These are phyloP conservation scores for Trogon surrucura DNA, from an alignment of 2,113 vertebrate genomes.

Conservation along the genomic window DNA sequence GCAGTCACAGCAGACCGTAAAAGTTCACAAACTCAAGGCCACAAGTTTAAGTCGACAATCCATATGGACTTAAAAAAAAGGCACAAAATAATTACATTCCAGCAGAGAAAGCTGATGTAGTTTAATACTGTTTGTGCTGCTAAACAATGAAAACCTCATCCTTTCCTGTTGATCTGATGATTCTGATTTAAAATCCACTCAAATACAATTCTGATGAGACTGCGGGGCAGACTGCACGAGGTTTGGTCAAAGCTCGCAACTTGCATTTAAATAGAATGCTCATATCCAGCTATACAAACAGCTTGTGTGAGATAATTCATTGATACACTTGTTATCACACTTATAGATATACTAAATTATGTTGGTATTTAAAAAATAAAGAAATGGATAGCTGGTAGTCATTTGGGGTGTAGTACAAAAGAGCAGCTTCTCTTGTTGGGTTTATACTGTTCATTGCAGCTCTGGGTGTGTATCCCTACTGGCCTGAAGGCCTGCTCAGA, in stretches of 20 bases:
- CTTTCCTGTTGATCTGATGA: not conserved
- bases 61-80: not conserved
- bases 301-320: not conserved
- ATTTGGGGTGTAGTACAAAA: accelerated
- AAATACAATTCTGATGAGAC: not conserved
- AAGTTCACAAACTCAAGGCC: not conserved
- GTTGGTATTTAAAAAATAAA: not conserved
- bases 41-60: not conserved
- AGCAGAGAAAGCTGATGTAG: not conserved
- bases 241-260: not conserved
- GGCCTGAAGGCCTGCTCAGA: not conserved
- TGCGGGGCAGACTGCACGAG: not conserved
- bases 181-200: not conserved
- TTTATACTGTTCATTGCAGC: not conserved
- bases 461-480: accelerated
- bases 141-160: not conserved
- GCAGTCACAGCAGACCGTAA: not conserved
- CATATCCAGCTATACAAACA: not conserved
- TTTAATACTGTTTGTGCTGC: not conserved
- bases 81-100: not conserved
- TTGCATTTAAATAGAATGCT: not conserved
- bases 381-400: not conserved
- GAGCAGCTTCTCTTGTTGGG: not conserved
- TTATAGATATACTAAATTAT: not conserved
- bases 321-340: not conserved